Percentiles rank a stretch among this genome's conserved stretches.
Conservation (phyloP, 2,797 vertebrate species). For the Euthynnus affinis region DNA sequence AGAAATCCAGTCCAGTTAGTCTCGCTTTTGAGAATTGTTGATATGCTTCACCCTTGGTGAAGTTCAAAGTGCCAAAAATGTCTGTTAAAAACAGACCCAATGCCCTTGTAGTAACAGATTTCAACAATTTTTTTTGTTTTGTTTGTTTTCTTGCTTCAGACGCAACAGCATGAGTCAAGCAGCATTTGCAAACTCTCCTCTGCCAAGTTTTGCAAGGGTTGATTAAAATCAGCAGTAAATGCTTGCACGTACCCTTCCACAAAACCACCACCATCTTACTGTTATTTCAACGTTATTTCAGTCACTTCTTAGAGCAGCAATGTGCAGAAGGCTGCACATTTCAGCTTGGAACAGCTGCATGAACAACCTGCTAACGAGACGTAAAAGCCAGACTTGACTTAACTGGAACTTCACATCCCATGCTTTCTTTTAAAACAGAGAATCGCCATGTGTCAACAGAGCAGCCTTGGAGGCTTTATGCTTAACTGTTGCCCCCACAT, state of each 20-base stretch:
- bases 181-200: neutral
- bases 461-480: conserved; percentile 21
- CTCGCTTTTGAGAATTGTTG: conserved; percentile 18
- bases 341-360: conserved; percentile 6
- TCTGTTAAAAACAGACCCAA: neutral
- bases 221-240: neutral
- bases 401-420: conserved; percentile 21
- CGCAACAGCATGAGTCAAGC: neutral
- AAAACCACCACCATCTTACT: neutral
- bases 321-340: neutral
- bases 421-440: conserved; percentile 39
- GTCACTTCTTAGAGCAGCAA: neutral
- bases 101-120: no score
- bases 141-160: neutral
- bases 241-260: neutral
- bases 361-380: conserved; percentile 1
- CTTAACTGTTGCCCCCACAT: conserved; percentile 46
- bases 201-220: neutral
- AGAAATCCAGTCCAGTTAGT: neutral
- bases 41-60: neutral
- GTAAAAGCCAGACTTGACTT: conserved; percentile 48
- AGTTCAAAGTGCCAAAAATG: neutral
- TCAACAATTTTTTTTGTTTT: no score
- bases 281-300: neutral
- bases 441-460: conserved; percentile 47